These are phyloP conservation scores for Dasypolia templi DNA, from an alignment of 2,888 invertebrate genomes.

Conservation along the genomic window DNA sequence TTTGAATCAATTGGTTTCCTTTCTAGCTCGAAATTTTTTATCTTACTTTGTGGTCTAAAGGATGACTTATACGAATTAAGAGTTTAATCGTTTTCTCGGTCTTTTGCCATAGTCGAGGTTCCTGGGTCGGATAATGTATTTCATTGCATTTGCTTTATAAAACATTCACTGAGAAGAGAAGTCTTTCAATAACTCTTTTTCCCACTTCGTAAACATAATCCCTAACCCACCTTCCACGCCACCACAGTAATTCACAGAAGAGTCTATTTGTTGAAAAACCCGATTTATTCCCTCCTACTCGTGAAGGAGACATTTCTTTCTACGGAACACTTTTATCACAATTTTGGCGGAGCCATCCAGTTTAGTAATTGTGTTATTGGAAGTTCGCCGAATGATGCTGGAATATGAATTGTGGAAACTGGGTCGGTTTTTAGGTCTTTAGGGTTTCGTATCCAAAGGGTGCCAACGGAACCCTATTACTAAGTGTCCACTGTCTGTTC, in stretches of 20 bases:
- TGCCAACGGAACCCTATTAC: too few species aligned
- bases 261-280: slow-evolving; percentile 26
- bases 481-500: too few species aligned
- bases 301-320: slow-evolving; percentile 16
- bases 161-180: neutral
- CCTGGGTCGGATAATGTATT: too few species aligned
- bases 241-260: slow-evolving; percentile 19
- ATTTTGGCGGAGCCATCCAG: slow-evolving; percentile 36
- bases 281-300: slow-evolving; percentile 23
- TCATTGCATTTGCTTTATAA: too few species aligned
- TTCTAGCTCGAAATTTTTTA: slow-evolving; percentile 41
- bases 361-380: slow-evolving; percentile 58
- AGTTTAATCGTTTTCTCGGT: slow-evolving; percentile 3
- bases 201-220: neutral
- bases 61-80: slow-evolving; percentile 30
- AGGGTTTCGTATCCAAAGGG: too few species aligned
- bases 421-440: slow-evolving; percentile 21
- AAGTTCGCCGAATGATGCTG: slow-evolving; percentile 51
- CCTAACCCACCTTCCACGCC: neutral
- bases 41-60: slow-evolving; percentile 42
- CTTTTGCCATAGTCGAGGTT: neutral
- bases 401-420: slow-evolving; percentile 55
- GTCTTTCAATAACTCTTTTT: neutral
- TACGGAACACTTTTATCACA: slow-evolving; percentile 47
- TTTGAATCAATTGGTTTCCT: slow-evolving; percentile 53